Conservation (phyloP, 1,140 invertebrate genomes). For the Zaprionus kolodkinae region DNA sequence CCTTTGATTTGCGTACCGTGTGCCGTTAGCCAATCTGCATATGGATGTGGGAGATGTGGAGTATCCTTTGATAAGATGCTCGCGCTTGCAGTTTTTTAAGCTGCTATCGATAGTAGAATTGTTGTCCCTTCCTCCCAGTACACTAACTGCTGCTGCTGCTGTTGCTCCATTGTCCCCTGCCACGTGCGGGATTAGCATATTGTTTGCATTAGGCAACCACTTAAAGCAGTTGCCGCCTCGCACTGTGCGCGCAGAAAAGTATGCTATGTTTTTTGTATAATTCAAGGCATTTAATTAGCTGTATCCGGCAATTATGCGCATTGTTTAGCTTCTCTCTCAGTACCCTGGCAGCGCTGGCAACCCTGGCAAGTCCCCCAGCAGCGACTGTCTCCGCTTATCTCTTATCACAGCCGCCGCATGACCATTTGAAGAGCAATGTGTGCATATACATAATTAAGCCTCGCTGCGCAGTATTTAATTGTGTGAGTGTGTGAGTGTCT, state of each 20-base stretch:
- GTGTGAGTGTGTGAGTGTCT: neutral
- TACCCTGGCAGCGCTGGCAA: conserved; percentile 2
- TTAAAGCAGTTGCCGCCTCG: neutral
- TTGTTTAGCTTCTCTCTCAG: conserved; percentile 12
- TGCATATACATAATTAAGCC: conserved; percentile 30
- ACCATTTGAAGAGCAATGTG: conserved; percentile 18
- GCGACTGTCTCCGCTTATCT: conserved; percentile 10
- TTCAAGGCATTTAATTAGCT: conserved; percentile 29
- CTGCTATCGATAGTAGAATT: conserved; percentile 6
- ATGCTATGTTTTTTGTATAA: conserved; percentile 33
- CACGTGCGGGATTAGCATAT: conserved; percentile 20
- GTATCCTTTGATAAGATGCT: neutral
- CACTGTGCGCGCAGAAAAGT: conserved; percentile 17
- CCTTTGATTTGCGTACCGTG: conserved; percentile 11
- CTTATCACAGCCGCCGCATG: conserved; percentile 44
- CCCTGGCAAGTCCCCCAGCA: neutral
- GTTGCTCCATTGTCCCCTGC: neutral
- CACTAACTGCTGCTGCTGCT: neutral
- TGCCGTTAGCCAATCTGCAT: conserved; percentile 27
- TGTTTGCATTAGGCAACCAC: conserved; percentile 4
- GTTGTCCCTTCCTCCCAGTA: neutral
- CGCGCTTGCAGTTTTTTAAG: conserved; percentile 13
- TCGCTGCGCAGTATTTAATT: conserved; percentile 5
- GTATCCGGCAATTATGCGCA: conserved; percentile 21
- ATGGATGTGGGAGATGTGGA: conserved; percentile 2